Percentiles rank a stretch among this genome's conserved stretches.
Conservation (phyloP, 2,888 invertebrate species). For the Rutpela maculata region DNA sequence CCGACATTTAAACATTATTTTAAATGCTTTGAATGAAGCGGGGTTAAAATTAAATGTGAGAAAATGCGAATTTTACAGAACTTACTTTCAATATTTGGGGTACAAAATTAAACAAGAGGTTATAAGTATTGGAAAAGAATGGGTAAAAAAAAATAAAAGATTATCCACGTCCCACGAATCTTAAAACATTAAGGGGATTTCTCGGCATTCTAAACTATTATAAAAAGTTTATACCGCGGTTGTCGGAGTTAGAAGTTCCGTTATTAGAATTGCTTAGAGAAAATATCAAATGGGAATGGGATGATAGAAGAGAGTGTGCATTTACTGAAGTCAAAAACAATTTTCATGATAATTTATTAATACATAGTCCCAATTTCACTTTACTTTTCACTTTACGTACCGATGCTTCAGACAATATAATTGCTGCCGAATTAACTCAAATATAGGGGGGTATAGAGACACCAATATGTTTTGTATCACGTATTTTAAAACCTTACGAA, state of each 20-base stretch:
- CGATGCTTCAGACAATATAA: conserved; percentile 20
- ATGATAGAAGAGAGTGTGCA: conserved; percentile 14
- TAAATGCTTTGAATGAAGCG: background rate
- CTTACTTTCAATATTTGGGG: conserved; percentile 62
- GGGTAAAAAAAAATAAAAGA: conserved; percentile 57
- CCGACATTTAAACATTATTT: background rate
- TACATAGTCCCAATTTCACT: conserved; percentile 16
- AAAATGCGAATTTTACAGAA: conserved; percentile 5
- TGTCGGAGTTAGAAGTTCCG: conserved; percentile 26
- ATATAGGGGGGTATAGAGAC: conserved; percentile 5
- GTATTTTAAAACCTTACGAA: conserved; percentile 27
- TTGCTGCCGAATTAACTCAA: conserved; percentile 28
- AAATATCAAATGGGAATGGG: conserved; percentile 19
- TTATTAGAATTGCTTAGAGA: conserved; percentile 29
- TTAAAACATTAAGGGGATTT: conserved; percentile 62
- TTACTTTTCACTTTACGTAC: conserved; percentile 25
- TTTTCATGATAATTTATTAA: conserved; percentile 28
- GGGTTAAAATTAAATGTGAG: background rate
- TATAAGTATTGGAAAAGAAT: conserved; percentile 56
- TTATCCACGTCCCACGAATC: conserved; percentile 58
- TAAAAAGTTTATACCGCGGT: background rate
- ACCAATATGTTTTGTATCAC: conserved; percentile 34
- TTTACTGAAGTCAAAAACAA: conserved; percentile 3
- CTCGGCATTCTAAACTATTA: conserved; percentile 53
- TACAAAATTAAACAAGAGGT: conserved; percentile 52